These are phyloP conservation scores for Luscinia megarhynchos DNA, from an alignment of 2,797 vertebrate species.

Conservation along the genomic window DNA sequence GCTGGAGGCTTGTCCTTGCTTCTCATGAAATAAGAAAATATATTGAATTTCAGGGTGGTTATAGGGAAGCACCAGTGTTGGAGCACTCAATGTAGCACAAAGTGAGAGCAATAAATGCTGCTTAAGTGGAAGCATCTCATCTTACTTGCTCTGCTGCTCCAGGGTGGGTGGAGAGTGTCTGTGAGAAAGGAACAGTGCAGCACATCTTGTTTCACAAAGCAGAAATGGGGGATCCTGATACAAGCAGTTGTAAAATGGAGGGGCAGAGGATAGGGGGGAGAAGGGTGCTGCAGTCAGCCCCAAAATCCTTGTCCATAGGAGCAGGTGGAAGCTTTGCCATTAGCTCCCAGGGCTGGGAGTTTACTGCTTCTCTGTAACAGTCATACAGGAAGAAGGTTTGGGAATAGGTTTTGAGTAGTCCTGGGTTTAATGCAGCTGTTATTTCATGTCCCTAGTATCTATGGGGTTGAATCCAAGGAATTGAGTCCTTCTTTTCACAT, in stretches of 20 bases:
- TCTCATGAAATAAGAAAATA: background rate
- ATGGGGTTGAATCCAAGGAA: background rate
- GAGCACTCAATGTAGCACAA: background rate
- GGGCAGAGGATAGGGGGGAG: background rate
- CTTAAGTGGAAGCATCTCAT: background rate
- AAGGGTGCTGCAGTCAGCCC: background rate
- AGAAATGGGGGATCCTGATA: background rate
- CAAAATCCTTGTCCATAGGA: background rate
- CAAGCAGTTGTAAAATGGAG: background rate
- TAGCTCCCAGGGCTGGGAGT: background rate
- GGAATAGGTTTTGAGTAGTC: background rate
- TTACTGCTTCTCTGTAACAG: background rate
- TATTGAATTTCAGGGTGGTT: background rate
- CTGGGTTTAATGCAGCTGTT: background rate
- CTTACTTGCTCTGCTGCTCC: background rate
- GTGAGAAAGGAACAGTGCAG: background rate
- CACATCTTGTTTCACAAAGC: background rate
- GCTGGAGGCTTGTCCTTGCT: background rate
- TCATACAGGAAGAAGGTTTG: background rate
- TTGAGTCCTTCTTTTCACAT: background rate
- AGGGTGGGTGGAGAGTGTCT: background rate
- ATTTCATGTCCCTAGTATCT: background rate
- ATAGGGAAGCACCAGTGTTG: fast-evolving
- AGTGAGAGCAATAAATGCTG: background rate
- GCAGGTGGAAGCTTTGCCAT: background rate